A percentile compares a stretch with the other conserved stretches of the same genome.
Evolutionary conservation across 2,797 vertebrate species (phyloP).

Genomic region (Chloroceryle inda): DNA sequence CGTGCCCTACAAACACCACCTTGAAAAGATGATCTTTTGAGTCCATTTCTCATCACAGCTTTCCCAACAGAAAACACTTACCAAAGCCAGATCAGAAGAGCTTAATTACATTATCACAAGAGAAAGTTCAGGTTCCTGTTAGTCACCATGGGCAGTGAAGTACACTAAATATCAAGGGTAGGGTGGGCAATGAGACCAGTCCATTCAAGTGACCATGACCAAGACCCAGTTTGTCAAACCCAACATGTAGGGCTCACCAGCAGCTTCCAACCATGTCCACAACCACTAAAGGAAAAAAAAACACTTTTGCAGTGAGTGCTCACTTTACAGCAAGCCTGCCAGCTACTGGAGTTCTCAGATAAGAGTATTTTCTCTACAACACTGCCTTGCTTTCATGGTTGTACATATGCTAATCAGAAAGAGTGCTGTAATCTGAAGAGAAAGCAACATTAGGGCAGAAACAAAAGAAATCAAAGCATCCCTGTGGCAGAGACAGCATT

Average conservation of each 20-base stretch:
- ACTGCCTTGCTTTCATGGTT: neutral
- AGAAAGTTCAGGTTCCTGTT: neutral
- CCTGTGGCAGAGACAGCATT: neutral
- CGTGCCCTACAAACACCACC: neutral
- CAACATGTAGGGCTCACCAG: neutral
- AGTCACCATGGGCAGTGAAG: neutral
- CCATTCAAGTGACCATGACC: neutral
- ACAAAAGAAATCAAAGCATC: constrained; percentile 14
- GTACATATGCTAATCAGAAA: neutral
- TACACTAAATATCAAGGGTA: neutral
- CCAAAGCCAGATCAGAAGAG: neutral
- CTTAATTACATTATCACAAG: neutral
- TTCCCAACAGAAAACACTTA: neutral
- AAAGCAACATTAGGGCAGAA: neutral
- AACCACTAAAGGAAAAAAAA: neutral
- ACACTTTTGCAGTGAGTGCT: neutral
- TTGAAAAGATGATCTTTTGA: neutral
- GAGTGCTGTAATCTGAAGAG: neutral
- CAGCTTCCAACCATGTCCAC: neutral
- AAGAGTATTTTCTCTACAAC: neutral
- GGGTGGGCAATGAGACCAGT: neutral
- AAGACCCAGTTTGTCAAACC: neutral
- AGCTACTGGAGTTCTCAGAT: neutral
- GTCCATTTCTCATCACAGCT: neutral
- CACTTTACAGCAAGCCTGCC: neutral